A percentile compares a stretch with the other conserved stretches of the same genome.
phyloP scores from a whole-genome alignment of 92 coral and sea anemone species.

The Epizoanthus ramosus region DNA sequence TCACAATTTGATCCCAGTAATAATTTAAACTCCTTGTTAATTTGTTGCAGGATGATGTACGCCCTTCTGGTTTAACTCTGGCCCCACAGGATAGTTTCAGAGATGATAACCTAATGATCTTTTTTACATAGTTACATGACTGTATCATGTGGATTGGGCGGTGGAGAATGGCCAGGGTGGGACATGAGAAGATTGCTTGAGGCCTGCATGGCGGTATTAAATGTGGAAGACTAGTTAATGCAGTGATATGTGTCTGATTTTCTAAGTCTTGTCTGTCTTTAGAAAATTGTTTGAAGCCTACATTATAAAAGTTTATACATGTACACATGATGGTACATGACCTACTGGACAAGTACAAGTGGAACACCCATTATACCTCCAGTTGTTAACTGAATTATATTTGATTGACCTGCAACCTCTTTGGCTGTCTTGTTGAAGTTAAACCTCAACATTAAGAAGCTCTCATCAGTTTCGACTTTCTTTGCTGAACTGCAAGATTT shows the following conservation, averaged over 20 bases:
- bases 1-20: neutral
- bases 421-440: too few relatives aligned
- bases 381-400: too few relatives aligned
- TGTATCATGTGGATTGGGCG: neutral
- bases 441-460: too few relatives aligned
- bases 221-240: too few relatives aligned
- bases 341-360: too few relatives aligned
- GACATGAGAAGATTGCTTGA: neutral
- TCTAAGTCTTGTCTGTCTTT: neutral
- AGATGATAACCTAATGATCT: neutral
- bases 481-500: neutral
- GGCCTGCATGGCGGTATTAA: too few relatives aligned
- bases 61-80: slow-evolving; percentile 65
- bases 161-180: neutral
- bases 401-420: too few relatives aligned
- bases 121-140: neutral
- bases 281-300: slow-evolving; percentile 3
- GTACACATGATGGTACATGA: too few relatives aligned
- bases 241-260: too few relatives aligned
- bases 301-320: too few relatives aligned
- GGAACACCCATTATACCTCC: too few relatives aligned
- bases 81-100: neutral
- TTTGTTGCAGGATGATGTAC: slow-evolving; percentile 80
- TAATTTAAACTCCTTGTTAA: neutral
- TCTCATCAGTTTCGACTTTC: too few relatives aligned